Percentiles rank a stretch among this genome's conserved stretches.
These are phyloP conservation scores for Parnassius apollo DNA, from an alignment of 2,888 invertebrate genomes.

Conservation along the genomic window DNA sequence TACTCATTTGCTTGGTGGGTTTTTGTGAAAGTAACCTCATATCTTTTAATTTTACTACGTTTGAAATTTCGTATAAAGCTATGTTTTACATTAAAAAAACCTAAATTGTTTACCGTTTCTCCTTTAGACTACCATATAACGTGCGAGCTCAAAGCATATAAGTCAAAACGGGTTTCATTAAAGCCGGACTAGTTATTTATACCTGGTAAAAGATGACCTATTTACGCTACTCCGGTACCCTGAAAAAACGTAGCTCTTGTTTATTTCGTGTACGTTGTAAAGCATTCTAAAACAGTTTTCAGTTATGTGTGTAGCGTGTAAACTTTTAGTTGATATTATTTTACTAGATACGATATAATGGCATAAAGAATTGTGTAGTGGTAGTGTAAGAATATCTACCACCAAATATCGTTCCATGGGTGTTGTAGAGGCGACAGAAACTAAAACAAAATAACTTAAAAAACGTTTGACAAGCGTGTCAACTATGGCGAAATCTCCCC, in stretches of 20 bases:
- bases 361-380: no score
- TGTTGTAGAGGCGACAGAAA: no score
- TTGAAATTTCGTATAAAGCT: neutral
- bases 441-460: no score
- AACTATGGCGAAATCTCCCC: no score
- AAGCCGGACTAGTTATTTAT: constrained; percentile 23
- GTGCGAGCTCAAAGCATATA: constrained; percentile 20
- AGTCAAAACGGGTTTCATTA: constrained; percentile 26
- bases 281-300: constrained; percentile 12
- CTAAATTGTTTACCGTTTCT: neutral
- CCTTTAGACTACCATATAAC: constrained; percentile 14
- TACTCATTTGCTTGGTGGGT: no score
- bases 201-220: constrained; percentile 26
- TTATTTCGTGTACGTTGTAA: constrained; percentile 16
- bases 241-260: constrained; percentile 14
- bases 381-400: no score
- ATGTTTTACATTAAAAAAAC: neutral
- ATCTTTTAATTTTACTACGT: no score
- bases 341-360: no score
- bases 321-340: no score
- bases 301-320: constrained; percentile 8
- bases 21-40: no score
- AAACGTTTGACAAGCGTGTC: no score
- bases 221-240: constrained; percentile 15
- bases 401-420: no score